Conservation (phyloP, 2,113 vertebrate genomes). For the Brachyistius frenatus region DNA sequence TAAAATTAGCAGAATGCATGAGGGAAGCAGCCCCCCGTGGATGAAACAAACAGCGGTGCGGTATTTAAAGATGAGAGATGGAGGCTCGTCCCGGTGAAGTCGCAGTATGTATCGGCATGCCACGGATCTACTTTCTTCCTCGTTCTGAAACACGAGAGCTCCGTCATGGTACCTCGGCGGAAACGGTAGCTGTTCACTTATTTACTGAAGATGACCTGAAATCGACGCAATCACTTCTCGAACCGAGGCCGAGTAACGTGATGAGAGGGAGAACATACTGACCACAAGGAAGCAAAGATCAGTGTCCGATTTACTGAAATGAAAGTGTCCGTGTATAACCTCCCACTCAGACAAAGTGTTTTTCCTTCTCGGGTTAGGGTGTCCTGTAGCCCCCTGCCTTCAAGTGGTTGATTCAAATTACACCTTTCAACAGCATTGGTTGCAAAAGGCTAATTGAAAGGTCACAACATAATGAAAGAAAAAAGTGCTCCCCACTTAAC, state of each 20-base stretch:
- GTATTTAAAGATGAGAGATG: constrained; percentile 24
- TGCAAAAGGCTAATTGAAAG: constrained; percentile 31
- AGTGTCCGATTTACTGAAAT: not conserved
- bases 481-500: not conserved
- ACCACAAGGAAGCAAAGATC: constrained; percentile 27
- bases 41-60: constrained; percentile 63
- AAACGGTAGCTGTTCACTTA: constrained; percentile 48
- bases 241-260: constrained; percentile 37
- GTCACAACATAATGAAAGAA: constrained; percentile 26
- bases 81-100: not conserved
- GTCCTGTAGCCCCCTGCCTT: not conserved
- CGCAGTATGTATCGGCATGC: not conserved
- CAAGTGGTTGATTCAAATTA: constrained; percentile 19
- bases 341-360: not conserved
- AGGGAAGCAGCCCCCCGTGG: constrained; percentile 25
- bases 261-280: constrained; percentile 19
- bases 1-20: constrained; percentile 67
- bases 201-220: constrained; percentile 57
- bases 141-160: constrained; percentile 53
- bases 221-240: constrained; percentile 47
- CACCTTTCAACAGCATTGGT: not conserved
- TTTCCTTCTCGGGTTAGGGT: not conserved
- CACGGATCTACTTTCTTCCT: constrained; percentile 3
- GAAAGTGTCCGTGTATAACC: constrained; percentile 3
- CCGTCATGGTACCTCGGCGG: constrained; percentile 28